A percentile compares a stretch with the other conserved stretches of the same genome.
Evolutionary conservation across 2,113 vertebrate species (phyloP).

Genomic region (Nansenia antarctica): DNA sequence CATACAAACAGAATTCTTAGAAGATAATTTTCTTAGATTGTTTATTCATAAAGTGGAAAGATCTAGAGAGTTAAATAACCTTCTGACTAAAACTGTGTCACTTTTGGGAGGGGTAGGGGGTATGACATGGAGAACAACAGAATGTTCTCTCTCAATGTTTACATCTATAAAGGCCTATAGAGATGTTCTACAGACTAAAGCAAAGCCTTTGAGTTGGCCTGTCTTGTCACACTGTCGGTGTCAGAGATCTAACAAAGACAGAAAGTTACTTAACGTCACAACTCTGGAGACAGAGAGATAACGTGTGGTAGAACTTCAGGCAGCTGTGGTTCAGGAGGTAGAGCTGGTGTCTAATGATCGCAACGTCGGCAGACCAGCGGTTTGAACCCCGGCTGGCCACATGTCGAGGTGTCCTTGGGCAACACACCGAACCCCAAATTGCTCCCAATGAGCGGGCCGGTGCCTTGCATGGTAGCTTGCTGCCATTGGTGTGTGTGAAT

Average conservation of each 20-base stretch:
- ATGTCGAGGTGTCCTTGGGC: too few species aligned
- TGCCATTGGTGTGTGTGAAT: neutral
- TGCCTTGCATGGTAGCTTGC: neutral
- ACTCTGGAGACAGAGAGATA: neutral
- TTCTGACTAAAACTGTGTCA: neutral
- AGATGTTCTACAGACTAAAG: neutral
- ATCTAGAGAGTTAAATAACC: neutral
- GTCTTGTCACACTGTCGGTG: constrained; percentile 2
- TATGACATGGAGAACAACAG: neutral
- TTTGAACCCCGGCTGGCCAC: too few species aligned
- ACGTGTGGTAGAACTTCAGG: too few species aligned
- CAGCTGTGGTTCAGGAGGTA: neutral
- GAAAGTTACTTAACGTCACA: neutral
- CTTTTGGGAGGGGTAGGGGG: neutral
- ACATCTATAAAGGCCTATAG: neutral
- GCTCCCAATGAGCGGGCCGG: too few species aligned
- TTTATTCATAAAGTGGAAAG: neutral
- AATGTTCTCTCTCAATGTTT: constrained; percentile 5
- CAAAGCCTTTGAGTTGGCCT: neutral
- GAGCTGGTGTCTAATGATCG: neutral
- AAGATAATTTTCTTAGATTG: too few species aligned
- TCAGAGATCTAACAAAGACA: neutral
- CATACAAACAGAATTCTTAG: too few species aligned
- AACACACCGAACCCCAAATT: neutral
- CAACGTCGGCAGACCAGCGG: neutral